These are phyloP conservation scores for Ciconia boyciana DNA, from an alignment of 2,113 vertebrate species.

Conservation along the genomic window DNA sequence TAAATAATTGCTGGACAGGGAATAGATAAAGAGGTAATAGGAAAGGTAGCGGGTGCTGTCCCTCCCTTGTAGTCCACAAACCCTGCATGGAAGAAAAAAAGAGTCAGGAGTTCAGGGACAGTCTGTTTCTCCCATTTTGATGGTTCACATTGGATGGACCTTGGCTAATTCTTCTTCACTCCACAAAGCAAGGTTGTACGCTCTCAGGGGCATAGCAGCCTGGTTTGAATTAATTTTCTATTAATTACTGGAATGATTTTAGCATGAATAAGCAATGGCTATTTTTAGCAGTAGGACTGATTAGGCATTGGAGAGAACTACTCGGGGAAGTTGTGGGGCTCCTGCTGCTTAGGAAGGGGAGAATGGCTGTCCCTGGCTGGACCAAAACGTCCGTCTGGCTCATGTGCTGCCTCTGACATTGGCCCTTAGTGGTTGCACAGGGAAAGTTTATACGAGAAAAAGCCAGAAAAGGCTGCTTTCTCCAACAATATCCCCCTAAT, in stretches of 20 bases:
- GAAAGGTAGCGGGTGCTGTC: not conserved
- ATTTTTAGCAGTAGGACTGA: slow-evolving; percentile 25
- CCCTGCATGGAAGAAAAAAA: not conserved
- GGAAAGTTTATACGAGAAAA: not conserved
- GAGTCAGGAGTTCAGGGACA: not conserved
- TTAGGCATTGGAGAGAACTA: not conserved
- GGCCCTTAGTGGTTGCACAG: not conserved
- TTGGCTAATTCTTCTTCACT: slow-evolving; percentile 8
- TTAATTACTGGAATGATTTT: slow-evolving; percentile 51
- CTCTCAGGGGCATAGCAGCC: slow-evolving; percentile 1
- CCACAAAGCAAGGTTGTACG: not conserved
- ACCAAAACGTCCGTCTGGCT: not conserved
- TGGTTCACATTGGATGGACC: slow-evolving; percentile 31
- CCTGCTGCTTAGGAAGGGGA: not conserved
- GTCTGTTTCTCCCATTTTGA: not conserved
- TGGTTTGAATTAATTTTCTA: slow-evolving; percentile 45
- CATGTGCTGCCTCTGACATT: not conserved
- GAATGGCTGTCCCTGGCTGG: accelerated
- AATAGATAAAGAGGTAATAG: not conserved
- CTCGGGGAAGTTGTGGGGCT: not conserved
- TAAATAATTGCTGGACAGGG: not conserved
- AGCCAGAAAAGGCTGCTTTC: not conserved
- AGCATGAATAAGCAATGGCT: slow-evolving; percentile 23
- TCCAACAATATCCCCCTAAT: not conserved
- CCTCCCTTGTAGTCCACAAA: not conserved